phyloP scores from a whole-genome alignment of 2,113 vertebrate species.

The Triplophysa rosa region DNA sequence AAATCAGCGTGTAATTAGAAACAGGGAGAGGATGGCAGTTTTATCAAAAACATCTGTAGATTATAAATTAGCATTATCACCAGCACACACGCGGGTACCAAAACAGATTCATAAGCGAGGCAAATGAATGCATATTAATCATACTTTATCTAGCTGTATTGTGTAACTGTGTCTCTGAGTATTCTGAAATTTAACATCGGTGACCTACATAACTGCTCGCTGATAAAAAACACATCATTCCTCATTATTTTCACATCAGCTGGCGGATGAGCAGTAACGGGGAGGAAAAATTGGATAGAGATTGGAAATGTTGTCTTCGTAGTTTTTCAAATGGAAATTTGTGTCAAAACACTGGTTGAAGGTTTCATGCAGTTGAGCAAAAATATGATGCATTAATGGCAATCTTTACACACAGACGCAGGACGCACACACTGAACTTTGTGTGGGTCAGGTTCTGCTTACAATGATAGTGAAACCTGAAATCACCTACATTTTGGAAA shows the following conservation, averaged over 20 bases:
- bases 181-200: constrained; percentile 24
- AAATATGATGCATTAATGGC: constrained; percentile 28
- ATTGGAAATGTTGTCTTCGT: constrained; percentile 38
- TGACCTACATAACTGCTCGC: constrained; percentile 35
- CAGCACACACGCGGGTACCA: neutral
- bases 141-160: constrained; percentile 16
- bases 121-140: constrained; percentile 26
- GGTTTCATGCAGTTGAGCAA: constrained; percentile 14
- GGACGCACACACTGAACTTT: neutral
- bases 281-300: constrained; percentile 29
- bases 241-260: constrained; percentile 41
- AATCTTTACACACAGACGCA: neutral
- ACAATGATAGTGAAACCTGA: neutral
- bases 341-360: constrained; percentile 21
- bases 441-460: neutral
- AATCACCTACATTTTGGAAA: neutral
- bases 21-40: neutral
- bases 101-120: neutral
- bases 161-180: neutral
- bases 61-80: constrained; percentile 20
- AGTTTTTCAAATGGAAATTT: constrained; percentile 29
- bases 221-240: constrained; percentile 37
- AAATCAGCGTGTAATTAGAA: constrained; percentile 2
- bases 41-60: constrained; percentile 30
- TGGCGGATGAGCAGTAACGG: constrained; percentile 10